phyloP scores from a whole-genome alignment of 2,888 invertebrate species.

The Andrena haemorrhoa region DNA sequence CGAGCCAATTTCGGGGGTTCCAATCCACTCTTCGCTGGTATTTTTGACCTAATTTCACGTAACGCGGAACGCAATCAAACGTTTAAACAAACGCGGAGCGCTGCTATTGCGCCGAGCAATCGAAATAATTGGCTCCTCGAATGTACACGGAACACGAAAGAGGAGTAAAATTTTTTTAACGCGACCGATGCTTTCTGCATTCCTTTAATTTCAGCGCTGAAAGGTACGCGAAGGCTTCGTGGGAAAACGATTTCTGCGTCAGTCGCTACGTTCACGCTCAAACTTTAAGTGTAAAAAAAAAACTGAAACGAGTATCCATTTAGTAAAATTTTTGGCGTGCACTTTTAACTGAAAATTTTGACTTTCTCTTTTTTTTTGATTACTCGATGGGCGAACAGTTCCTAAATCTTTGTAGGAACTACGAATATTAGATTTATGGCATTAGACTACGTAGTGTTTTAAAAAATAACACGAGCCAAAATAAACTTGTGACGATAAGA shows the following conservation, averaged over 20 bases:
- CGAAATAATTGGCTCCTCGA: neutral
- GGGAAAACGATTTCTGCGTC: neutral
- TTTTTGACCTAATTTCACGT: conserved; percentile 21
- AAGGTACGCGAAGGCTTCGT: neutral
- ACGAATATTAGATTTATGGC: too few species aligned
- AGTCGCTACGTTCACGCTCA: neutral
- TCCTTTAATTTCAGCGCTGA: neutral
- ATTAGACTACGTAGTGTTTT: too few species aligned
- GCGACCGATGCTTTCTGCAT: too few species aligned
- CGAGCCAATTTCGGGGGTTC: conserved; percentile 1
- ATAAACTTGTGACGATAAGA: too few species aligned
- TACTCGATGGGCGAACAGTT: too few species aligned
- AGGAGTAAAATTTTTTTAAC: neutral
- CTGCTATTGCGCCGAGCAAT: neutral
- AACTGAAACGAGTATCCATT: too few species aligned
- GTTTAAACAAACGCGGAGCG: conserved; percentile 5
- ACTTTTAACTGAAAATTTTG: neutral
- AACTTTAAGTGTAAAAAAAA: neutral
- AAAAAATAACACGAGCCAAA: too few species aligned
- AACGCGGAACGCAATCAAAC: conserved; percentile 11
- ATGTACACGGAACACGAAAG: neutral
- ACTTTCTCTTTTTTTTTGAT: neutral
- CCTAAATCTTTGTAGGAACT: too few species aligned
- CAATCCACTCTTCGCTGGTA: neutral
- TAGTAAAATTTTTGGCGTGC: neutral